Base-by-base conservation (phyloP, 2,113 vertebrate genomes). In the Hiodon tergisus region DNA sequence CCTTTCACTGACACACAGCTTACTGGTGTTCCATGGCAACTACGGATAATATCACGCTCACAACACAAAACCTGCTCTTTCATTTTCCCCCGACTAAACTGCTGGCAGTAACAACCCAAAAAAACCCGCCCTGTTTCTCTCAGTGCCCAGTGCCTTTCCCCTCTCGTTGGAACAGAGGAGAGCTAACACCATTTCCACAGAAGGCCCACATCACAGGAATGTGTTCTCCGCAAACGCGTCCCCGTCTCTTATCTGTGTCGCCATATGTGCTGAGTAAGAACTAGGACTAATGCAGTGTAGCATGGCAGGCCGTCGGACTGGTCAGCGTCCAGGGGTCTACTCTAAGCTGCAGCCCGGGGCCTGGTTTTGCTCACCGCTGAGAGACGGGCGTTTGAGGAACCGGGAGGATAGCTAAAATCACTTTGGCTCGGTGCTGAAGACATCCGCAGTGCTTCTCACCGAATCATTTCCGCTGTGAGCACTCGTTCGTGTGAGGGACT, bases 11-110 rank as follows among this genome's bases (percentile, higher is more conserved):
- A 75, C 72, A 67, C 52, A 75, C 62, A 71, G 55, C 76, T 11
- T 69, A 66, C 76, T 71, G 66, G 53, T 82, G 77, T 79, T 72
- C 72, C 78, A 79, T 69, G 76, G 74, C 76, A 79, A 78, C 74
- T 69, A 68, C 63, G 71, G 73, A 74, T 81, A 67, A 81, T 75
- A 75, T 72, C 54, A 66, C 75, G 73, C 60, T 69, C 51, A 47
- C n/a, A 69, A 79, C 69, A 71, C 73, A 77, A 66, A 75, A 79
- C 8, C 46, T 75, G 53, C 61, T 71, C 69, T 71, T 75, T 31
- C 55, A 50, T 50, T 72, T 5, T 31, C 31, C 31, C 14, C 9
- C 71, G 48, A 72, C 77, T 80, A 65, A 76, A 72, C 52, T 60
- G 71, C 54, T 69, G 69, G 62, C 76, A 62, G 71, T 74, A 69